These are phyloP conservation scores for Peromyscus maniculatus DNA, from an alignment of 2,113 vertebrate species.

Conservation along the genomic window DNA sequence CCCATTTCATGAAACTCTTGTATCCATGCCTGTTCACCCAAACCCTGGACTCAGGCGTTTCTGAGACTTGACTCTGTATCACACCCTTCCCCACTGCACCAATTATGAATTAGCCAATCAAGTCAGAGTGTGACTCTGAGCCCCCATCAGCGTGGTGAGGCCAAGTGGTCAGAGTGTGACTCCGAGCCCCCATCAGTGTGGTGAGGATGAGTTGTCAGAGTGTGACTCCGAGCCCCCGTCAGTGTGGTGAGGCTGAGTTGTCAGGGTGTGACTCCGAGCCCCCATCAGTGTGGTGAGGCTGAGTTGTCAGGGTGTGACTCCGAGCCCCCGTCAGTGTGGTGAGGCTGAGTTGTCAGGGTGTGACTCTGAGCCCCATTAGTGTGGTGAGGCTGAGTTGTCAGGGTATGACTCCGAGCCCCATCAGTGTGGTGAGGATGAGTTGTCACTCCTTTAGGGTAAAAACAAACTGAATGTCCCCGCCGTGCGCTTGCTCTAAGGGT, in stretches of 20 bases:
- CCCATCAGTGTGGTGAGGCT: no score
- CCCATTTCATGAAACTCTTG: not conserved
- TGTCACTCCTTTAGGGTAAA: not conserved
- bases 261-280: not conserved
- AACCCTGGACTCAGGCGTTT: not conserved
- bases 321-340: no score
- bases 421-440: not conserved
- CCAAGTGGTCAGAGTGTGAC: not conserved
- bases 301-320: not conserved
- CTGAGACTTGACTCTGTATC: not conserved
- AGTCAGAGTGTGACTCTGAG: not conserved
- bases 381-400: no score
- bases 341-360: not conserved
- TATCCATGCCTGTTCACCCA: not conserved
- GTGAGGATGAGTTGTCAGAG: no score
- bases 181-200: no score
- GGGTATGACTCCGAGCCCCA: not conserved
- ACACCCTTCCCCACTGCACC: no score
- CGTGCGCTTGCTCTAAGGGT: not conserved
- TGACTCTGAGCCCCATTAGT: not conserved
- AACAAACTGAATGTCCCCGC: not conserved
- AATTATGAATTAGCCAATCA: no score
- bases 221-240: no score
- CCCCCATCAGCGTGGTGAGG: not conserved
- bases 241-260: no score